Conservation (phyloP, 2,113 vertebrate species). For the Spheniscus mendiculus region DNA sequence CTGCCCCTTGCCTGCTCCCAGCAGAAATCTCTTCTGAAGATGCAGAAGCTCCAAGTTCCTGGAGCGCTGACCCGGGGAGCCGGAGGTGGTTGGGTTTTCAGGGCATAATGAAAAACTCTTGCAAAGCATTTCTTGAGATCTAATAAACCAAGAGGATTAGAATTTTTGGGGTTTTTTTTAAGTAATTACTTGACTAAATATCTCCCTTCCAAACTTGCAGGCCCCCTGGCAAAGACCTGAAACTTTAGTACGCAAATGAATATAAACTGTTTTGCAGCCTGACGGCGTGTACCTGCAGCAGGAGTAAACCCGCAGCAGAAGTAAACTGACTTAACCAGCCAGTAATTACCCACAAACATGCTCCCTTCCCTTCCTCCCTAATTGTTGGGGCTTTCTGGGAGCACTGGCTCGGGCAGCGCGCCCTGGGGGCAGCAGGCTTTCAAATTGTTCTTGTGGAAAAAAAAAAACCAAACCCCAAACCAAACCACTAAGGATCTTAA, state of each 20-base stretch:
- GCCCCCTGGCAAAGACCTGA: neutral
- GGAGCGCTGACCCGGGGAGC: neutral
- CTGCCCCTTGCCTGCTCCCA: neutral
- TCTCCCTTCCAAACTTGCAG: neutral
- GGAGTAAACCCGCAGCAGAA: neutral
- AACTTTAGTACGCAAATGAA: neutral
- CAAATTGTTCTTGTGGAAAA: neutral
- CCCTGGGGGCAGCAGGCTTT: neutral
- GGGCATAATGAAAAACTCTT: neutral
- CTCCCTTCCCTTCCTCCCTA: neutral
- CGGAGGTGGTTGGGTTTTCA: neutral
- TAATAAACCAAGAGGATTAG: neutral
- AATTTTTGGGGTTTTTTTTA: neutral
- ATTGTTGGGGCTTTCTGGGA: neutral
- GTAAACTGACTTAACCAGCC: neutral
- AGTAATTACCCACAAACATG: neutral
- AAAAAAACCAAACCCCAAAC: too few species aligned
- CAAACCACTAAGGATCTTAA: neutral
- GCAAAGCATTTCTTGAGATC: neutral
- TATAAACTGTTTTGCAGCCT: neutral
- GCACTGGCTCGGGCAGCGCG: neutral
- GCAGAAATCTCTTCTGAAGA: neutral
- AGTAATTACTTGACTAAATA: neutral
- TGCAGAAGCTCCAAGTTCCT: neutral
- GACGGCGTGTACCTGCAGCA: neutral